A percentile compares a stretch with the other conserved stretches of the same genome.
Conservation (phyloP, 2,113 vertebrate species). For the Jaculus jaculus region DNA sequence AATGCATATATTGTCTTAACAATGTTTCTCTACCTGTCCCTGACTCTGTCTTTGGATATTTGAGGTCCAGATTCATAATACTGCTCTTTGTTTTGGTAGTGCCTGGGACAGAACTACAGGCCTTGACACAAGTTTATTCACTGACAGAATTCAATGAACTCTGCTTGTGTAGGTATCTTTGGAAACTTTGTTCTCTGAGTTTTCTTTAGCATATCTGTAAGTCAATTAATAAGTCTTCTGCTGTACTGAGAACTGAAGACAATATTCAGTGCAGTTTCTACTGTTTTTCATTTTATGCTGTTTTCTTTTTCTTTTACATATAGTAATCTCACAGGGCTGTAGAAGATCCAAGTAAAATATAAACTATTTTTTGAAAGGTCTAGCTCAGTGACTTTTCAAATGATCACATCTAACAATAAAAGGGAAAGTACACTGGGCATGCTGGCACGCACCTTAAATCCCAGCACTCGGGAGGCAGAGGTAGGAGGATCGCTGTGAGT, state of each 20-base stretch:
- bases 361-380: slow-evolving; percentile 3
- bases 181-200: not conserved
- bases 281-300: not conserved
- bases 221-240: not conserved
- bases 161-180: not conserved
- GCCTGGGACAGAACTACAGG: not conserved
- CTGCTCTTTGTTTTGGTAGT: not conserved
- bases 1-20: not conserved
- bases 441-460: too few relatives aligned
- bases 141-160: not conserved
- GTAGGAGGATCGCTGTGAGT: too few relatives aligned
- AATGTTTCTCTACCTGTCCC: not conserved
- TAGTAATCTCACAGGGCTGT: not conserved
- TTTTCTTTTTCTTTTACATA: not conserved
- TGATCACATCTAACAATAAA: not conserved
- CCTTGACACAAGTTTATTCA: not conserved
- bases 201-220: not conserved
- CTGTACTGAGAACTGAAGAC: not conserved
- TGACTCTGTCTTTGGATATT: not conserved
- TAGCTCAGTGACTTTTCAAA: slow-evolving; percentile 22
- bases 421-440: too few relatives aligned
- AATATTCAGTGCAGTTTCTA: not conserved
- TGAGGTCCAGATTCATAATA: not conserved
- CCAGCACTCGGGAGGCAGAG: too few relatives aligned
- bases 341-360: not conserved